Percentiles rank a stretch among this genome's conserved stretches.
phyloP scores from a whole-genome alignment of 1,140 invertebrate species.

The Procambarus clarkii region DNA sequence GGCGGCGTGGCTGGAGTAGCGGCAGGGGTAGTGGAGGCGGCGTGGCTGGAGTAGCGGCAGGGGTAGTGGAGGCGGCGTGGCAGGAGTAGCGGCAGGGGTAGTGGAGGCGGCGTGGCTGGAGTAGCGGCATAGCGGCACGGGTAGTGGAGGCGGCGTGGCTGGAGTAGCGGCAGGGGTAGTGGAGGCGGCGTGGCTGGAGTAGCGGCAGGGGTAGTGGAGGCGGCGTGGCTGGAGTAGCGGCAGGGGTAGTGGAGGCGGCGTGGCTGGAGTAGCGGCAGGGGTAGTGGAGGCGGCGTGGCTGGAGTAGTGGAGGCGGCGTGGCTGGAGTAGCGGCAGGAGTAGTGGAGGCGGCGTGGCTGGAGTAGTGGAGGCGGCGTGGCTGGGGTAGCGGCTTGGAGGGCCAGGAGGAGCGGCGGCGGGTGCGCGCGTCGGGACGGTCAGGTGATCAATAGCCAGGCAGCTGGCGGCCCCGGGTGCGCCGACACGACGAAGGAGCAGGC shows the following conservation, averaged over 20 bases:
- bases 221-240: too few relatives aligned
- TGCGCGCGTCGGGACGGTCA: constrained; percentile 56
- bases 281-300: neutral
- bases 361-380: neutral
- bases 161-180: neutral
- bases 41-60: too few relatives aligned
- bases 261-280: neutral
- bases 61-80: too few relatives aligned
- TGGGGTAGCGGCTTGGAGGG: neutral
- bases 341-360: neutral
- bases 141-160: too few relatives aligned
- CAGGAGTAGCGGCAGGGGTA: too few relatives aligned
- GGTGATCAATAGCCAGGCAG: constrained; percentile 60
- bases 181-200: neutral
- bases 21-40: too few relatives aligned
- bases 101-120: neutral
- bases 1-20: too few relatives aligned
- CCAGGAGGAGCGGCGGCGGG: neutral
- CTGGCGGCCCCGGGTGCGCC: constrained; percentile 44
- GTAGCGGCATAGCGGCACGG: neutral
- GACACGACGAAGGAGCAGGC: constrained; percentile 47
- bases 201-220: too few relatives aligned
- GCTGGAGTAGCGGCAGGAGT: constrained; percentile 10
- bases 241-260: too few relatives aligned
- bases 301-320: neutral